A percentile compares a stretch with the other conserved stretches of the same genome.
Evolutionary conservation across 2,797 vertebrate species (phyloP).

Genomic region (Lerista edwardsae): DNA sequence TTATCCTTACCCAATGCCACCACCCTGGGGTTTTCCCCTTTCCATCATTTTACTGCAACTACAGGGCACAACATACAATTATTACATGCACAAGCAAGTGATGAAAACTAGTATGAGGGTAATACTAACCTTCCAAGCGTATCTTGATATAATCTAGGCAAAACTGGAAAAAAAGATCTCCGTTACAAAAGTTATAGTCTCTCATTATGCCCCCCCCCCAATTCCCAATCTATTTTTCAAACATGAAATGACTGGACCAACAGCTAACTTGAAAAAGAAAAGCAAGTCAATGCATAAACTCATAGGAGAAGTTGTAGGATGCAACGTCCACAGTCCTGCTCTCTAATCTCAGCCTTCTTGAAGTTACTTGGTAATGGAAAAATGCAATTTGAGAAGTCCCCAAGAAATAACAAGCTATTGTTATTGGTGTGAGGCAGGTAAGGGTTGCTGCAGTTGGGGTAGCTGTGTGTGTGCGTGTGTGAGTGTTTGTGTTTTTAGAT

Average conservation of each 20-base stretch:
- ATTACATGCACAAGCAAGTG: not conserved
- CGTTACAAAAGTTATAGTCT: not conserved
- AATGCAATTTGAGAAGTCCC: not conserved
- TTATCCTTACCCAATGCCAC: not conserved
- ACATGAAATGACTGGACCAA: not conserved
- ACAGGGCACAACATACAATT: not conserved
- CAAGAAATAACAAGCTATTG: not conserved
- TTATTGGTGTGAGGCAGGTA: too few relatives aligned
- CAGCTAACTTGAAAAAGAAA: not conserved
- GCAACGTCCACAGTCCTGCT: not conserved
- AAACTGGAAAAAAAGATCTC: conserved; percentile 80
- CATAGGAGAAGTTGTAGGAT: not conserved
- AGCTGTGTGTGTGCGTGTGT: too few relatives aligned
- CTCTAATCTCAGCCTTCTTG: not conserved
- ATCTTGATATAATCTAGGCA: conserved; percentile 90
- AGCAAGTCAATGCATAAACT: not conserved
- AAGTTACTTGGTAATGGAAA: not conserved
- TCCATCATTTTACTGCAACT: not conserved
- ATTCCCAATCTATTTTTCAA: not conserved
- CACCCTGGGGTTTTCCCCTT: not conserved
- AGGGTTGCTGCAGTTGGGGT: too few relatives aligned
- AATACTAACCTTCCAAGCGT: conserved; percentile 86
- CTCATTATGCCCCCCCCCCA: not conserved
- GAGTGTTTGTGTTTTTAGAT: too few relatives aligned
- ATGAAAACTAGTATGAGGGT: not conserved